phyloP scores from a whole-genome alignment of 2,113 vertebrate species.

The Sceloporus tristichus region DNA sequence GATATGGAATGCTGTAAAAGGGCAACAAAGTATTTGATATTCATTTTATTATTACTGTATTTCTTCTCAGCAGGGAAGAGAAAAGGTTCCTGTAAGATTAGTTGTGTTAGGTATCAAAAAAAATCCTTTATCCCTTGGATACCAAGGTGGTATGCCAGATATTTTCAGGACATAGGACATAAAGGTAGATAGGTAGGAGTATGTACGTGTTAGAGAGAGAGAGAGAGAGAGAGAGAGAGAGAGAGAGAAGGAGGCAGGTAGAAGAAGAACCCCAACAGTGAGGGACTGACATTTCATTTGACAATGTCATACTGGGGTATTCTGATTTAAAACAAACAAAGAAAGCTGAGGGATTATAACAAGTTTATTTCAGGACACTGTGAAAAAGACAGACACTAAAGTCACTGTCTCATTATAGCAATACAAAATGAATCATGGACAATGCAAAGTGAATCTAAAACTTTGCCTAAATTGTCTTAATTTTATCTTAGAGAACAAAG shows the following conservation, averaged over 20 bases:
- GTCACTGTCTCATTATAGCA: not conserved
- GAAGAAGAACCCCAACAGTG: not conserved
- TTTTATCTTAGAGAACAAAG: not conserved
- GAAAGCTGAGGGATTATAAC: not conserved
- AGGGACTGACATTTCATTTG: not conserved
- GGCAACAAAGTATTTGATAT: not conserved
- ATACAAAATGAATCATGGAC: not conserved
- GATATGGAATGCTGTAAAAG: not conserved
- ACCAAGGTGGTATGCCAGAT: not conserved
- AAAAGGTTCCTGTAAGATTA: not conserved
- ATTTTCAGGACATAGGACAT: not conserved
- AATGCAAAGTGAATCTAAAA: constrained; percentile 30
- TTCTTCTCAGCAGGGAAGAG: not conserved
- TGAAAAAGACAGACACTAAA: constrained; percentile 1
- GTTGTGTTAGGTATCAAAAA: not conserved
- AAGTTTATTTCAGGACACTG: not conserved
- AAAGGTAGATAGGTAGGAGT: not conserved
- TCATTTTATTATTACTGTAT: not conserved
- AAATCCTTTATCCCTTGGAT: not conserved
- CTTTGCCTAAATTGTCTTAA: not conserved
- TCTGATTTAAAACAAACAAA: not conserved
- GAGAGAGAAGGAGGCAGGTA: too few species aligned
- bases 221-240: too few species aligned
- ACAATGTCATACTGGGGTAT: not conserved
- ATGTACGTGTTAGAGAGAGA: too few species aligned